Percentiles rank a stretch among this genome's conserved stretches.
Evolutionary conservation across 2,113 vertebrate genomes (phyloP).

Genomic region (Odocoileus virginianus): DNA sequence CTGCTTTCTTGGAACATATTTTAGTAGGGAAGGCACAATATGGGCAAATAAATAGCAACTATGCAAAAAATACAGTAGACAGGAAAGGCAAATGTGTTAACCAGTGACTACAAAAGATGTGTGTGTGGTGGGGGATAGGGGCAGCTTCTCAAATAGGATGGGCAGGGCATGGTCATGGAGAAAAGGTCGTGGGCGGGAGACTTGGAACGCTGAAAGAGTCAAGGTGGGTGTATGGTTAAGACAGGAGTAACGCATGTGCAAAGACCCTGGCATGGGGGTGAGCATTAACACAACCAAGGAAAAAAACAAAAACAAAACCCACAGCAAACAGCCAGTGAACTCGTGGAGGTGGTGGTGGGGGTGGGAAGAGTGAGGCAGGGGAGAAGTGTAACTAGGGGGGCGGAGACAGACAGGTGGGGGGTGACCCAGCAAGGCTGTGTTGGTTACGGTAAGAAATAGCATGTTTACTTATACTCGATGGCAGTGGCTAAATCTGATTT

Average conservation of each 20-base stretch:
- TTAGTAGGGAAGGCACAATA: neutral
- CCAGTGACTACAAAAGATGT: neutral
- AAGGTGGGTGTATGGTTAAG: fast-evolving
- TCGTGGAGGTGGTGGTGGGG: neutral
- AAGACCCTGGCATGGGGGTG: neutral
- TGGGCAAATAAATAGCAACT: neutral
- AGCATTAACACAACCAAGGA: neutral
- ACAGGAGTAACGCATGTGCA: neutral
- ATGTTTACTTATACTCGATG: neutral
- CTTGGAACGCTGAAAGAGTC: neutral
- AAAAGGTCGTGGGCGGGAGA: neutral
- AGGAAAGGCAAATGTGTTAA: neutral
- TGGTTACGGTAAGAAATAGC: neutral
- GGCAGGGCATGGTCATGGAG: neutral
- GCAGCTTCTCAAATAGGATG: neutral
- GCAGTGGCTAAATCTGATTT: neutral
- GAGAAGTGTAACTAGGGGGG: fast-evolving
- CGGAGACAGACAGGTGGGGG: too few relatives aligned
- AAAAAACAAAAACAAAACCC: neutral
- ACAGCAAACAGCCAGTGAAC: neutral
- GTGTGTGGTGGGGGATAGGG: neutral
- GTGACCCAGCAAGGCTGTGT: fast-evolving
- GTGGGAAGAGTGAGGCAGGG: neutral
- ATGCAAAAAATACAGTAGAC: neutral
- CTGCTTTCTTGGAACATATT: neutral